phyloP scores from a whole-genome alignment of 2,797 vertebrate species.

The Loriculus beryllinus region DNA sequence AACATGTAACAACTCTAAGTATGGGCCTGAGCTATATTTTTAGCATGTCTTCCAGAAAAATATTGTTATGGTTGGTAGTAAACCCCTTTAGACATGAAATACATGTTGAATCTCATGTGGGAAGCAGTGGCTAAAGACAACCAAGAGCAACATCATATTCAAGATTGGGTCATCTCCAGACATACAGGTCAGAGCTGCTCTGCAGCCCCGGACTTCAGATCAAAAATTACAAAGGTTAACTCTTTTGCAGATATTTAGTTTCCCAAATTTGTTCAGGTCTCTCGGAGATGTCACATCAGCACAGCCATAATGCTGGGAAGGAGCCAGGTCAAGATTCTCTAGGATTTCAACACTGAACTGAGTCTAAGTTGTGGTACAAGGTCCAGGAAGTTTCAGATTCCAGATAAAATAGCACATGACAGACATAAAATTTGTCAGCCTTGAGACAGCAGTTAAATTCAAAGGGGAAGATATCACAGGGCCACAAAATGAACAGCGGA shows the following conservation, averaged over 20 bases:
- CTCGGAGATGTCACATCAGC: background rate
- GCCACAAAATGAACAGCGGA: background rate
- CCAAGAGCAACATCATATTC: background rate
- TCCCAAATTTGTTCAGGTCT: background rate
- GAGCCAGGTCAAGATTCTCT: background rate
- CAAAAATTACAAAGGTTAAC: background rate
- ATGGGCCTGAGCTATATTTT: background rate
- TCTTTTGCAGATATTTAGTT: background rate
- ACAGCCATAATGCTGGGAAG: background rate
- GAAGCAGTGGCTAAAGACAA: background rate
- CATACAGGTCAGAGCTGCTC: background rate
- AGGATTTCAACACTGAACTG: background rate
- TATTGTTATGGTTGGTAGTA: slow-evolving; percentile 4
- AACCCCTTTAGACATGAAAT: background rate
- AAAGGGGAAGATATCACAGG: background rate
- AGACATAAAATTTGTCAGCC: background rate
- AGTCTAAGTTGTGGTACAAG: background rate
- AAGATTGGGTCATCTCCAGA: background rate
- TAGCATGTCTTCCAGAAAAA: background rate
- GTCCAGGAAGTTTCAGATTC: background rate
- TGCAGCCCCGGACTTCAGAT: background rate
- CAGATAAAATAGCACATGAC: background rate
- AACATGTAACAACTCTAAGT: background rate
- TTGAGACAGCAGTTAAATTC: background rate
- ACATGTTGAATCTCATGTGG: background rate